Evolutionary conservation across 2,113 vertebrate species (phyloP).

Genomic region (Mastomys coucha): DNA sequence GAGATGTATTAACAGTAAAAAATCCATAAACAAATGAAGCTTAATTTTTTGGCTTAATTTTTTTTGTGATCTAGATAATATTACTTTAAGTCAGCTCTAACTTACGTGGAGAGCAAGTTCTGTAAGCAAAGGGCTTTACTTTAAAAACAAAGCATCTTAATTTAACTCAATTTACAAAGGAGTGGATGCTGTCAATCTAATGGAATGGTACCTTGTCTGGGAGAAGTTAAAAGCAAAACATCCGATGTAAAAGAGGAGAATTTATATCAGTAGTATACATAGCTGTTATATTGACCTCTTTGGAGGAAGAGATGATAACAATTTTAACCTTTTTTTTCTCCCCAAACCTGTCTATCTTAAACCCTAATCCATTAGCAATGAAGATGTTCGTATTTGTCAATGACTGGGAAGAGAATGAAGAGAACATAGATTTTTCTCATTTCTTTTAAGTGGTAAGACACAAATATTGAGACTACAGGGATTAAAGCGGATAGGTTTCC

Average conservation of each 20-base stretch:
- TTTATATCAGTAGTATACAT: slow-evolving; percentile 74
- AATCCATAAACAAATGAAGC: neutral
- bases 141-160: slow-evolving; percentile 21
- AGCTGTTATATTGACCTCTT: slow-evolving; percentile 66
- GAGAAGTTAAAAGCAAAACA: slow-evolving; percentile 72
- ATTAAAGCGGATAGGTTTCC: slow-evolving; percentile 56
- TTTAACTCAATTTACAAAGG: slow-evolving; percentile 37
- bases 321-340: slow-evolving; percentile 18
- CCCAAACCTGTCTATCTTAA: slow-evolving; percentile 7
- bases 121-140: slow-evolving; percentile 21
- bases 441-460: slow-evolving; percentile 27
- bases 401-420: slow-evolving; percentile 37
- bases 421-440: neutral
- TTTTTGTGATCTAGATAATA: neutral
- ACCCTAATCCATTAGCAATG: slow-evolving; percentile 1
- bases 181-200: slow-evolving; percentile 63
- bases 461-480: slow-evolving; percentile 40
- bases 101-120: neutral
- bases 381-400: slow-evolving; percentile 67
- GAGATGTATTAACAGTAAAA: too few relatives aligned
- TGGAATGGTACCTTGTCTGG: slow-evolving; percentile 42
- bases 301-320: slow-evolving; percentile 60
- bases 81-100: neutral
- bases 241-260: slow-evolving; percentile 67
- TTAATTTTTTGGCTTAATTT: neutral